A percentile compares a stretch with the other conserved stretches of the same genome.
These are phyloP conservation scores for Pogonus chalceus DNA, from an alignment of 1,140 invertebrate genomes.

Conservation along the genomic window DNA sequence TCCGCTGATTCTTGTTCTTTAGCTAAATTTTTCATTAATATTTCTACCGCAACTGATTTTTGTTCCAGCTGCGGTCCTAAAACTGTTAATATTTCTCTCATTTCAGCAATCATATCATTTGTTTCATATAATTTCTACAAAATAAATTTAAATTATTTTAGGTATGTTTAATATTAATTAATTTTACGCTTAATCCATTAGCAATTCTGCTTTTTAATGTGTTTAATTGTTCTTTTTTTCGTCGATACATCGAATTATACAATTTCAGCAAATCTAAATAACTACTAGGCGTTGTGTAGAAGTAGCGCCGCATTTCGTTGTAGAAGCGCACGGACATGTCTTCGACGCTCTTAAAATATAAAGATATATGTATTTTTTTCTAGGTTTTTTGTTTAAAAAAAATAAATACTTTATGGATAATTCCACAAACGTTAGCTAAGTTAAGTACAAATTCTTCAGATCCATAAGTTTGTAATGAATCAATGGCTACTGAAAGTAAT, in stretches of 20 bases:
- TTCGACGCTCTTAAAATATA: constrained; percentile 56
- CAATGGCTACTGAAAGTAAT: constrained; percentile 65
- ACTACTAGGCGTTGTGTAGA: constrained; percentile 83
- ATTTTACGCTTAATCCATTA: constrained; percentile 57
- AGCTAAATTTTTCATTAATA: constrained; percentile 62
- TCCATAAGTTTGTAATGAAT: constrained; percentile 42
- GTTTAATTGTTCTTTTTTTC: constrained; percentile 56
- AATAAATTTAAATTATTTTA: constrained; percentile 11
- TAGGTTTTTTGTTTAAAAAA: too few relatives aligned
- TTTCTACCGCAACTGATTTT: constrained; percentile 71
- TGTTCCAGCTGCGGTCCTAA: constrained; percentile 77
- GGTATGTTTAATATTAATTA: background rate
- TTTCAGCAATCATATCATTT: constrained; percentile 69
- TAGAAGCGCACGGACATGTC: constrained; percentile 63
- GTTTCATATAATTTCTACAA: constrained; percentile 75
- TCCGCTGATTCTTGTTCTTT: constrained; percentile 78
- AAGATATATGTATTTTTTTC: background rate
- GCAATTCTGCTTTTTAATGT: constrained; percentile 58
- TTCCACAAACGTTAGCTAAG: constrained; percentile 59
- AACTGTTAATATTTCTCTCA: constrained; percentile 77
- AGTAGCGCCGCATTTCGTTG: constrained; percentile 70
- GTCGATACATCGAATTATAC: constrained; percentile 54
- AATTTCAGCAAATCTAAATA: constrained; percentile 80
- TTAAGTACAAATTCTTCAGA: constrained; percentile 37
- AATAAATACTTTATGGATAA: constrained; percentile 65